phyloP scores from a whole-genome alignment of 2,113 vertebrate species.

The Spheniscus mendiculus region DNA sequence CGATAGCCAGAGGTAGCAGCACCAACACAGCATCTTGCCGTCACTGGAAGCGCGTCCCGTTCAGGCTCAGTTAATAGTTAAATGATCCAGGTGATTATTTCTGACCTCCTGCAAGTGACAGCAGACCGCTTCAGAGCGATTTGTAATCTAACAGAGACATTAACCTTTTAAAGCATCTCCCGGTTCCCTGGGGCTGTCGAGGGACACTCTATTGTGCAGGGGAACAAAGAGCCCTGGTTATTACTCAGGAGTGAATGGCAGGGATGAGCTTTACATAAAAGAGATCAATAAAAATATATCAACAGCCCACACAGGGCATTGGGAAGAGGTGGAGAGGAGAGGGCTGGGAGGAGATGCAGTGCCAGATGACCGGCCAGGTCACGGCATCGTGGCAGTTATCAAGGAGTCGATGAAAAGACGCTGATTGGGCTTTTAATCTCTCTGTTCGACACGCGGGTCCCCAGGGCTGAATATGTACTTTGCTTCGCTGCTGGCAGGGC shows the following conservation, averaged over 20 bases:
- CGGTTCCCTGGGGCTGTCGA: background rate
- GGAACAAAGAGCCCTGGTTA: slow-evolving; percentile 41
- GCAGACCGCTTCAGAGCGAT: background rate
- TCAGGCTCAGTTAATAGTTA: background rate
- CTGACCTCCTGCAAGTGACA: background rate
- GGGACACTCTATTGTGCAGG: background rate
- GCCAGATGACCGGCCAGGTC: fast-evolving
- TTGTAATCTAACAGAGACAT: slow-evolving; percentile 51
- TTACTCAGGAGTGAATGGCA: background rate
- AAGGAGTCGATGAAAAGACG: background rate
- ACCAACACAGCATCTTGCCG: background rate
- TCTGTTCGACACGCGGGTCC: background rate
- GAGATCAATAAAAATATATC: slow-evolving; percentile 53
- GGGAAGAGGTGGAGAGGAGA: background rate
- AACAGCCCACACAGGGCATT: background rate
- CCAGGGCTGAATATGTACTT: fast-evolving
- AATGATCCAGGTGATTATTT: slow-evolving; percentile 17
- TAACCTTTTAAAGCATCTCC: slow-evolving; percentile 36
- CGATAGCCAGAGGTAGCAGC: background rate
- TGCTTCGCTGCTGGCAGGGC: background rate
- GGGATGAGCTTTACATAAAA: slow-evolving; percentile 27
- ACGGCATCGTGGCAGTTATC: background rate
- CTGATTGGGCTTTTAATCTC: slow-evolving; percentile 23
- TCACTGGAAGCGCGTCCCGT: fast-evolving
- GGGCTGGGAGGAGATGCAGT: fast-evolving